phyloP scores from a whole-genome alignment of 2,113 vertebrate genomes.

The Hystrix brachyura region DNA sequence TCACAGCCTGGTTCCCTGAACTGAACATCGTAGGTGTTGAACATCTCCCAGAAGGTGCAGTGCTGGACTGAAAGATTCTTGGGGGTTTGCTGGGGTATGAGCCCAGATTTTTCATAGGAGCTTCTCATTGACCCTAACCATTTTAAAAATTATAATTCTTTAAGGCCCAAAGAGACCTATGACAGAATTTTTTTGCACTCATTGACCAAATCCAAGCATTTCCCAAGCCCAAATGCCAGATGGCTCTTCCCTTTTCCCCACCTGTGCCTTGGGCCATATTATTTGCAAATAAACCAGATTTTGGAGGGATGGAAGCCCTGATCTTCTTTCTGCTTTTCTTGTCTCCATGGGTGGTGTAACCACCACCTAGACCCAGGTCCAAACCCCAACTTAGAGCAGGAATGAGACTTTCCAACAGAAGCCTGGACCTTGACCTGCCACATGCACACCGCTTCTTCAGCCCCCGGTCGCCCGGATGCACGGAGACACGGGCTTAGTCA shows the following conservation, averaged over 20 bases:
- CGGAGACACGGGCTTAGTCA: neutral
- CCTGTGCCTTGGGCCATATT: neutral
- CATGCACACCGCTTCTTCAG: accelerated
- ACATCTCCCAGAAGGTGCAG: accelerated
- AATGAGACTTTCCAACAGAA: neutral
- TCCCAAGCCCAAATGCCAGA: neutral
- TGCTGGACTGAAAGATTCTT: accelerated
- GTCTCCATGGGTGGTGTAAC: accelerated
- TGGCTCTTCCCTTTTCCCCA: neutral
- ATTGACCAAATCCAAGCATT: neutral
- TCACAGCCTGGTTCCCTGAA: neutral
- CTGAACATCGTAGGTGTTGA: neutral
- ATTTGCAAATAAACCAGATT: neutral
- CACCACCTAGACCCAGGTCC: neutral
- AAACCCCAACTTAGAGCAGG: neutral
- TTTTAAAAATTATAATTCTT: neutral
- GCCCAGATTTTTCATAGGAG: neutral
- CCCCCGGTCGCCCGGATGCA: no score
- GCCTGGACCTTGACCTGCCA: accelerated
- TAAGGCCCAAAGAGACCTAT: neutral
- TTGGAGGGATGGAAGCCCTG: accelerated
- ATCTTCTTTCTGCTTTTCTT: no score
- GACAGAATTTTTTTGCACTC: neutral
- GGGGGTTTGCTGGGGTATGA: neutral
- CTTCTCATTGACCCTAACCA: neutral